Conservation (phyloP, 2,797 vertebrate species). For the Choloepus didactylus region DNA sequence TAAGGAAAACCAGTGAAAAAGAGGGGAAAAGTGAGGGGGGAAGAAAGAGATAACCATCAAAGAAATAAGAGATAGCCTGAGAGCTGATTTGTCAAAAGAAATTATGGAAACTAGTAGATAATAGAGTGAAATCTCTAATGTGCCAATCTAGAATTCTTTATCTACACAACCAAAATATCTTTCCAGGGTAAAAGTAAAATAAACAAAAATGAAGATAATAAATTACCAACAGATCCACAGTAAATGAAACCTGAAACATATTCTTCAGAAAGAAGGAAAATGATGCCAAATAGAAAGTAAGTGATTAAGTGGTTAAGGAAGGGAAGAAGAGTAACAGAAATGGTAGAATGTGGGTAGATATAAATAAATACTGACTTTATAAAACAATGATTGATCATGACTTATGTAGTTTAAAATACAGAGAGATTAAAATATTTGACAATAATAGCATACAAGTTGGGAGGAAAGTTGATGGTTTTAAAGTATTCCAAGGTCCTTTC, state of each 20-base stretch:
- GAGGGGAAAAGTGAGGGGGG: background rate
- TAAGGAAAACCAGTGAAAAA: background rate
- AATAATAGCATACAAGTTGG: background rate
- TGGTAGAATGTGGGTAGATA: background rate
- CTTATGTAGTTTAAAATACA: background rate
- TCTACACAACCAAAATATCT: background rate
- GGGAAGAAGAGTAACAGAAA: background rate
- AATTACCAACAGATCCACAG: background rate
- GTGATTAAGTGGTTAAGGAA: background rate
- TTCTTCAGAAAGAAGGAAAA: background rate
- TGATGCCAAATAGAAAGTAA: background rate
- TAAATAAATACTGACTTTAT: background rate
- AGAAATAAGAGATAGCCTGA: background rate
- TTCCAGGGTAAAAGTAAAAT: slow-evolving; percentile 16
- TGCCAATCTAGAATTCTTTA: background rate
- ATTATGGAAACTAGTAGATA: background rate
- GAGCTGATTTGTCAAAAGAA: background rate
- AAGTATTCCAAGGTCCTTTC: background rate
- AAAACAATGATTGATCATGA: slow-evolving; percentile 13
- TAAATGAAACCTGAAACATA: background rate
- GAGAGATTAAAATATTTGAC: slow-evolving; percentile 5
- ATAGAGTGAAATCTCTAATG: background rate
- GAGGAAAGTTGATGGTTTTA: background rate
- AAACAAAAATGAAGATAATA: background rate
- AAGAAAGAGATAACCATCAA: background rate